Conservation (phyloP, 1,140 invertebrate genomes). For the Apolygus lucorum region DNA sequence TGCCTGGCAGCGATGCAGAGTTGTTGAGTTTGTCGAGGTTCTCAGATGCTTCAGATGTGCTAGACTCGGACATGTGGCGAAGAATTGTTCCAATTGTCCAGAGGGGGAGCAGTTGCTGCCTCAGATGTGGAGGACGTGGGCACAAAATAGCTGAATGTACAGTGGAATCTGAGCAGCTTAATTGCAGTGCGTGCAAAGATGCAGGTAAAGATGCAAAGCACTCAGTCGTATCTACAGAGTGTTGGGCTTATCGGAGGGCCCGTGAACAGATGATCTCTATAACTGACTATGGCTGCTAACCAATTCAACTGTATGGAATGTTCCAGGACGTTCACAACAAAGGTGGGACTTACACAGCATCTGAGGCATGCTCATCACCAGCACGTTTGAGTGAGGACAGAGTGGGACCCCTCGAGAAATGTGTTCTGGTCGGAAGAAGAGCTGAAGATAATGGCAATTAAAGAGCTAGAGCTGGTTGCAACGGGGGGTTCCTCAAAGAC, state of each 20-base stretch:
- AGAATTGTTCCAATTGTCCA: neutral
- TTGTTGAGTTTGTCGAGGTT: neutral
- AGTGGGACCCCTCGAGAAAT: neutral
- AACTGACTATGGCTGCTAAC: neutral
- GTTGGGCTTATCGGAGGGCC: neutral
- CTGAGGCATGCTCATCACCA: neutral
- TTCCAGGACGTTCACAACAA: neutral
- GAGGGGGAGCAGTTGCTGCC: neutral
- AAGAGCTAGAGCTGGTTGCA: too few relatives aligned
- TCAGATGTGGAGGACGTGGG: neutral
- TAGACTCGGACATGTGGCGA: neutral
- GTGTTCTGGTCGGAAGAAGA: too few relatives aligned
- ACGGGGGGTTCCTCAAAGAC: too few relatives aligned
- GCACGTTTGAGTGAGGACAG: neutral
- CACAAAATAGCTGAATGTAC: neutral
- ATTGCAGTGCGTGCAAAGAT: neutral
- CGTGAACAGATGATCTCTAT: neutral
- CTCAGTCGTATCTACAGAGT: neutral
- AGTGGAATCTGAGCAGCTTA: neutral
- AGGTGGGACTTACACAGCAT: neutral
- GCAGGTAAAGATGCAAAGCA: neutral
- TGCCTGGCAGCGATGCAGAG: neutral
- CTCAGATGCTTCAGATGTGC: neutral
- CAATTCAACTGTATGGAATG: neutral
- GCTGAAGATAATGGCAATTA: too few relatives aligned